Evolutionary conservation across 2,888 invertebrate species (phyloP), one percentile per base, ranked within the genome.

Genomic region (Pterostichus niger): DNA sequence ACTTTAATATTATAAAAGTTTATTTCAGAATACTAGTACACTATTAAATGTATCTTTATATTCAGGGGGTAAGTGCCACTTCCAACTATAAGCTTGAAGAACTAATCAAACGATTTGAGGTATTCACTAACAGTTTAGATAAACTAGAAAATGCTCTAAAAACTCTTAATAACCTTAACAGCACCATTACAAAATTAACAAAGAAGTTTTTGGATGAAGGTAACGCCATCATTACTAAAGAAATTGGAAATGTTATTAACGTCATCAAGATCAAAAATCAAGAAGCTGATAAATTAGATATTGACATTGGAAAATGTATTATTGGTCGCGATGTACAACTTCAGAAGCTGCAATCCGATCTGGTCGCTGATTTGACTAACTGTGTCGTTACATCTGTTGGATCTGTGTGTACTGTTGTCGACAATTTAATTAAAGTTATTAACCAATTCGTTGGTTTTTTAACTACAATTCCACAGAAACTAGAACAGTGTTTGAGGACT

Each of bases 251-350:
- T 15, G 75, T 79, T 13, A 6, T n/a, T 24, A 31, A 79, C 0
- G 46, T 17, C 79, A 79, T 79, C 31, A 17, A 11, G 6, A 61
- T 61, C 13, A 33, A 2, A 6, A 79, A 61, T 40, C 10, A 5
- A 13, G 17, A 79, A 46, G 79, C 79, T 0, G n/a, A 17, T 6
- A 31, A 31, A 46, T n/a, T 33, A 15, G 49, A 49, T 11, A 24
- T 79, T 24, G 68, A 79, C 17, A 68, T 79, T 1, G 13, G 49
- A 6, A 24, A 7, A 11, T 79, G 79, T 31, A 79, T 64, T 10
- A 0, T 9, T 33, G 68, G 78, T 10, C 33, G 46, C 6, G 49
- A 44, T 13, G 40, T 52, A 40, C 52, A 81, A 40, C 4, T 73
- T 9, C 0, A 10, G 7, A 11, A 68, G 13, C 40, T 71, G 6